These are phyloP conservation scores for Dorcus hopei DNA, from an alignment of 2,888 invertebrate genomes.

Conservation along the genomic window DNA sequence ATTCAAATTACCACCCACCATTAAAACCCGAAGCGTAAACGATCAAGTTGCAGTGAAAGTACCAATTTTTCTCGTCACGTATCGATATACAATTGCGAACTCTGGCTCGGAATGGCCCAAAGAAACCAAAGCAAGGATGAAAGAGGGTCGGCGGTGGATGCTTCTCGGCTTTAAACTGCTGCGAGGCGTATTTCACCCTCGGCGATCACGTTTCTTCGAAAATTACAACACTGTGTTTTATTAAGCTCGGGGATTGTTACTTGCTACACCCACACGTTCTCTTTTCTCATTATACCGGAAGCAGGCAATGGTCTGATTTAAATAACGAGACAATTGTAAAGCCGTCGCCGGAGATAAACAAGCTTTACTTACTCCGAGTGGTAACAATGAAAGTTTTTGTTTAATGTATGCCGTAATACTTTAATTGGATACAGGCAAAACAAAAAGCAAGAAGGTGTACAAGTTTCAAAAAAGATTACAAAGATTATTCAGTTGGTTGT, in stretches of 20 bases:
- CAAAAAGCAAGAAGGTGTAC: too few relatives aligned
- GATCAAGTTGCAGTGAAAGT: not conserved
- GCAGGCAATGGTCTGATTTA: too few relatives aligned
- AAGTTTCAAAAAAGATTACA: too few relatives aligned
- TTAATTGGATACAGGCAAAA: too few relatives aligned
- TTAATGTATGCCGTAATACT: too few relatives aligned
- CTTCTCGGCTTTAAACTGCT: conserved; percentile 14
- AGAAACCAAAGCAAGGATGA: conserved; percentile 6
- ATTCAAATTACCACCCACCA: not conserved
- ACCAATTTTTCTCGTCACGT: conserved; percentile 16
- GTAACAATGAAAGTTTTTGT: too few relatives aligned
- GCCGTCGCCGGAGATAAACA: too few relatives aligned
- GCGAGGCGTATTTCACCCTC: conserved; percentile 13
- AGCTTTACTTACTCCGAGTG: too few relatives aligned
- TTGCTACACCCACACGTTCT: conserved; percentile 2
- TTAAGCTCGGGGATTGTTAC: conserved; percentile 15
- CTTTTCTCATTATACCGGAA: too few relatives aligned
- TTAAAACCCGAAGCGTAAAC: not conserved
- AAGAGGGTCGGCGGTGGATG: conserved; percentile 7
- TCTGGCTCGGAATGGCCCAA: conserved; percentile 8
- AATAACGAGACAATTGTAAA: too few relatives aligned
- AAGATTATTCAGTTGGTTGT: too few relatives aligned
- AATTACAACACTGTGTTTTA: conserved; percentile 15
- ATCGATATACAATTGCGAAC: conserved; percentile 19
- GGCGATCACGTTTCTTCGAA: conserved; percentile 10